Evolutionary conservation across 2,113 vertebrate species (phyloP), one percentile per base, ranked within the genome.

Genomic region (Gallinago jamesoni): DNA sequence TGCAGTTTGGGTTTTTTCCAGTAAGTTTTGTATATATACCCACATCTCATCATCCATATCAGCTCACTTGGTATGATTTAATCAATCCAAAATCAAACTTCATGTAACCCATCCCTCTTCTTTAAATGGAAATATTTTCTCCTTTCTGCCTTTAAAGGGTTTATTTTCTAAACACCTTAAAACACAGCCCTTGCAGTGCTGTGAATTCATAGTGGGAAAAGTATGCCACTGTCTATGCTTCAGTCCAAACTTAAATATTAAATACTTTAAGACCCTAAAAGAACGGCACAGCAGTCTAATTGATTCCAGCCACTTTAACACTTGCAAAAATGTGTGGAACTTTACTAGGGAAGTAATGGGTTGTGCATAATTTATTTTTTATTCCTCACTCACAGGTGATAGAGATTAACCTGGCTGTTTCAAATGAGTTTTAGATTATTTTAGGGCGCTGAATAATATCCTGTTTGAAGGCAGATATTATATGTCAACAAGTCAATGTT

Each of bases 331-430:
- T 83, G 55, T 90, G 59, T 77, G 47, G 67, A 27, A 60, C 28
- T 91, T 91, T 87, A 81, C 84, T 67, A 62, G 68, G 47, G 43
- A 90, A 91, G 52, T 73, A 91, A 93, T 80, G 73, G 47, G 68
- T 79, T 93, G 78, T 80, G 83, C 91, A 87, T 50, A 94, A 91
- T 96, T 94, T 95, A 87, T 84, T 96, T 96, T 92, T 95, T 85
- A 91, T 95, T 93, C 87, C 76, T 76, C 35, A 7, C 57, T 90
- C 10, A 12, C 84, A 95, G 91, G 91, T 95, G 94, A 94, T 72
- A 39, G 15, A 60, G 93, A 96, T 97, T 97, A 97, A 96, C 93
- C 84, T 88, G 68, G 43, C 47, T 94, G 33, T 87, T 97, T 93
- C 76, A 84, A 93, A 95, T 62, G 77, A 90, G 77, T 20, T 93